A percentile compares a stretch with the other conserved stretches of the same genome.
Conservation (phyloP, 2,888 invertebrate species). For the Pyrgus malvae region DNA sequence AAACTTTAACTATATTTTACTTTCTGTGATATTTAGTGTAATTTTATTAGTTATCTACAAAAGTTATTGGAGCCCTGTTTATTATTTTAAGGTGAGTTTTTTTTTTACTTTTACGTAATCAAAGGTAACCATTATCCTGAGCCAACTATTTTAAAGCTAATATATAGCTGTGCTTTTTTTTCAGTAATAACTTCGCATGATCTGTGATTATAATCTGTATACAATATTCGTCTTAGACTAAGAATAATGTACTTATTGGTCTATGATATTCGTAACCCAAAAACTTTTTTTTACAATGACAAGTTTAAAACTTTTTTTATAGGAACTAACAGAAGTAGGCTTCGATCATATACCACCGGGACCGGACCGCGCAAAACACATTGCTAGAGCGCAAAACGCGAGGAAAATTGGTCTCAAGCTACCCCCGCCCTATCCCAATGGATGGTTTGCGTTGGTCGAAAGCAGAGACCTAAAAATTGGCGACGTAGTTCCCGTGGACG, state of each 20-base stretch:
- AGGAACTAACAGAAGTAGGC: constrained; percentile 77
- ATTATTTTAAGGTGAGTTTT: constrained; percentile 55
- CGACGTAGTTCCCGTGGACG: constrained; percentile 83
- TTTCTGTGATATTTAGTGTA: constrained; percentile 41
- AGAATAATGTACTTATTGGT: too few species aligned
- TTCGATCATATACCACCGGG: constrained; percentile 61
- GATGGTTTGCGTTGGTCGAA: constrained; percentile 92
- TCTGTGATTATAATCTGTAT: too few species aligned
- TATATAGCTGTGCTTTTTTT: too few species aligned
- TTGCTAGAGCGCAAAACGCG: constrained; percentile 72
- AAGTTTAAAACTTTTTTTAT: constrained; percentile 28
- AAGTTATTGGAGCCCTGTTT: constrained; percentile 51
- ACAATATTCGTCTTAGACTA: too few species aligned
- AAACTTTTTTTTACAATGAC: too few species aligned
- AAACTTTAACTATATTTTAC: constrained; percentile 37
- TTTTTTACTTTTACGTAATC: background rate
- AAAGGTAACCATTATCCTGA: too few species aligned
- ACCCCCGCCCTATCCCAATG: constrained; percentile 94
- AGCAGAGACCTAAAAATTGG: constrained; percentile 81
- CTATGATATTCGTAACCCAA: too few species aligned
- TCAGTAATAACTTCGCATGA: too few species aligned
- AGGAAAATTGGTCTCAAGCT: constrained; percentile 83
- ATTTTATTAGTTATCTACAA: constrained; percentile 49
- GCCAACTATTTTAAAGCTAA: too few species aligned
- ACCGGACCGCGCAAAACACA: constrained; percentile 48